Evolutionary conservation across 2,113 vertebrate genomes (phyloP).

Genomic region (Dasyprocta punctata): DNA sequence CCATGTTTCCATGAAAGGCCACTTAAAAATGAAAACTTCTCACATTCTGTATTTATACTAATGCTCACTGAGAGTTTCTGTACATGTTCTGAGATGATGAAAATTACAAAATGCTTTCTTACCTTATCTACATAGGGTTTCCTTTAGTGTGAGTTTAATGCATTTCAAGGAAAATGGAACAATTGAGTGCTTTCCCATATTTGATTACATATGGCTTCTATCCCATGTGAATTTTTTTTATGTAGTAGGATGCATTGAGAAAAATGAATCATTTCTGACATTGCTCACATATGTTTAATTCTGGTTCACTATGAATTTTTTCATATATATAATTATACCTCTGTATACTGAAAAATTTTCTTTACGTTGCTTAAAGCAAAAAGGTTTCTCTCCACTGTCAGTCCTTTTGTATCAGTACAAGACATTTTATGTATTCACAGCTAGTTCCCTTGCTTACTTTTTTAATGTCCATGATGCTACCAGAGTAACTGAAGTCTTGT

Average conservation of each 20-base stretch:
- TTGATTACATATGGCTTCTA: not conserved
- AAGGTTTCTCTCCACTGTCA: not conserved
- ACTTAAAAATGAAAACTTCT: not conserved
- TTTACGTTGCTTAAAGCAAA: not conserved
- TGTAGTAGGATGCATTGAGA: not conserved
- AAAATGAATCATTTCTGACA: not conserved
- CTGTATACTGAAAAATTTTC: not conserved
- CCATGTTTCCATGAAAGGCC: not conserved
- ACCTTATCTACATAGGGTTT: not conserved
- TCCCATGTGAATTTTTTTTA: not conserved
- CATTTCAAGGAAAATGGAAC: not conserved
- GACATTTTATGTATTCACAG: not conserved
- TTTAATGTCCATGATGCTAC: not conserved
- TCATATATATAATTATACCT: not conserved
- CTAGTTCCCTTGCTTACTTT: not conserved
- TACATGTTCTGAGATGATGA: not conserved
- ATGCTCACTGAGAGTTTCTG: not conserved
- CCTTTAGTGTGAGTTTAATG: not conserved
- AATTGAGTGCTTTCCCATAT: not conserved
- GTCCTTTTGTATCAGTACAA: not conserved
- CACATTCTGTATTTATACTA: not conserved
- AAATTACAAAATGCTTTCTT: not conserved
- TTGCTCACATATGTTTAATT: not conserved
- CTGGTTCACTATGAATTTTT: not conserved
- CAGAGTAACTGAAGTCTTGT: not conserved